phyloP scores from a whole-genome alignment of 2,797 vertebrate genomes.

The Tapirus indicus region DNA sequence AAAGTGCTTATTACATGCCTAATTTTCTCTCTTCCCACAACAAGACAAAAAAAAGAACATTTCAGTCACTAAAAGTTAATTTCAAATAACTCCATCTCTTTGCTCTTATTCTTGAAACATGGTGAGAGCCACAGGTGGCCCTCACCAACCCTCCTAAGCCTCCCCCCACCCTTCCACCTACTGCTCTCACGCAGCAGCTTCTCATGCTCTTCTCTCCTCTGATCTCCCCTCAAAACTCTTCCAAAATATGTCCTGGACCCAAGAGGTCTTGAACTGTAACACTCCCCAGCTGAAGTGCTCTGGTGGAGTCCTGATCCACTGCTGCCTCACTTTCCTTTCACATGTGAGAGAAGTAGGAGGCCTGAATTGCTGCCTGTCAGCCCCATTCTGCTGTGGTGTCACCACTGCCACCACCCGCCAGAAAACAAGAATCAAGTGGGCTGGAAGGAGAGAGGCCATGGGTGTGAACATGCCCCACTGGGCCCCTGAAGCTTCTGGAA shows the following conservation, averaged over 20 bases:
- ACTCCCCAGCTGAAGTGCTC: neutral
- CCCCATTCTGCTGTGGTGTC: neutral
- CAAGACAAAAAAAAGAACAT: neutral
- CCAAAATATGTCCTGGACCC: neutral
- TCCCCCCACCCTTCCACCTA: neutral
- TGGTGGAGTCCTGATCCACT: neutral
- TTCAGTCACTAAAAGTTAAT: neutral
- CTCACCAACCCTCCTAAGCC: neutral
- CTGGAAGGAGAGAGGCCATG: neutral
- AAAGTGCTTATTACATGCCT: neutral
- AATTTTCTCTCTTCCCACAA: neutral
- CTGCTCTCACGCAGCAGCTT: neutral
- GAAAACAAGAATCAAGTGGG: neutral
- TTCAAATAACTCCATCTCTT: neutral
- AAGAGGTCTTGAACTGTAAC: neutral
- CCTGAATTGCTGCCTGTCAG: neutral
- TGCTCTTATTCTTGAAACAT: neutral
- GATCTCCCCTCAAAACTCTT: neutral
- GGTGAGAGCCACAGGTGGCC: too few species aligned
- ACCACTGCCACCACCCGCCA: neutral
- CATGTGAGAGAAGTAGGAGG: neutral
- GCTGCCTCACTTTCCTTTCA: neutral
- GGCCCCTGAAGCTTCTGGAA: neutral
- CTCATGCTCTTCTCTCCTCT: neutral
- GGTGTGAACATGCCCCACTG: neutral